Base-by-base conservation (phyloP, 2,113 vertebrate genomes). In the Campylorhamphus procurvoides region DNA sequence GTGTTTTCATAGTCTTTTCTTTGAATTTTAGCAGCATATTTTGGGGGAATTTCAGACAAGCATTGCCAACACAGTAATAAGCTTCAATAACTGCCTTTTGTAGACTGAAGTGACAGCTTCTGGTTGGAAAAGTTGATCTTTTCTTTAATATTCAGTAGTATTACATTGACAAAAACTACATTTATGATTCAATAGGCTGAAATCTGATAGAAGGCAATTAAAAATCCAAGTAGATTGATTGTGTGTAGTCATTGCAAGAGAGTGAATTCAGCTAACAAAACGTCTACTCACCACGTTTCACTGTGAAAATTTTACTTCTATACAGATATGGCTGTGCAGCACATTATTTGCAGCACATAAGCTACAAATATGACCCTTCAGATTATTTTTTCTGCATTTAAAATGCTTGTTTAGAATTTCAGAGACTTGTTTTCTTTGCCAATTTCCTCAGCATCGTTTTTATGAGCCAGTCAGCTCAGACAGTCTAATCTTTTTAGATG, bases 131-230 rank as follows among this genome's bases (percentile, higher is more conserved):
- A 89, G 40, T 49, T 76, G 49, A 71, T 87, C 42, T 95, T 92
- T 87, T 87, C 42, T 95, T 92, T 87, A 92, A 82, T 91, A 91
- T 91, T 94, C 69, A 87, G 78, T 28, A 83, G 77, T 37, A 73
- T 80, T 91, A 87, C 62, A 55, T 20, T 91, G 77, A 76, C 39
- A 89, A 92, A 73, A 87, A 96, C 79, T 64, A 90, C 69, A 53
- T 87, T 91, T 90, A 52, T 62, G 74, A 95, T 88, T 93, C 90
- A 87, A 89, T 55, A 69, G 69, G 28, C 69, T 93, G 91, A 89
- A 96, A 97, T 96, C 80, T 89, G 93, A 94, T 96, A 93, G 88
- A 90, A 95, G 87, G 28, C 72, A 77, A 92, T 94, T 87, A 91
- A 96, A 95, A 94, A 86, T 71, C 63, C 62, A 28, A 89, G 84